Conservation (phyloP, 2,888 invertebrate genomes). For the Andricus quercusramuli region DNA sequence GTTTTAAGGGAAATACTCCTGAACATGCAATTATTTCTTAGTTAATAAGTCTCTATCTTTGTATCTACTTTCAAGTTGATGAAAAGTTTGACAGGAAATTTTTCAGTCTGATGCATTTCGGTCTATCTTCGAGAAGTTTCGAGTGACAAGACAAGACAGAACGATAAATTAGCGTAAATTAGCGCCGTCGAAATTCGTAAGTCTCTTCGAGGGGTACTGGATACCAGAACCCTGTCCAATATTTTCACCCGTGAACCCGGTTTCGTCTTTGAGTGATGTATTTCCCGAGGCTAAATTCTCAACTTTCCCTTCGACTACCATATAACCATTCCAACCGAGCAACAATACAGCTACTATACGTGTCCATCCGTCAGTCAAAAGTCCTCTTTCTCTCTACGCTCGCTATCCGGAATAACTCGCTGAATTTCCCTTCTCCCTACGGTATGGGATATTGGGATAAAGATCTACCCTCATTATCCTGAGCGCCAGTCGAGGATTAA, state of each 20-base stretch:
- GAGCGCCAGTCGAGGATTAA: slow-evolving; percentile 14
- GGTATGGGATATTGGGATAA: slow-evolving; percentile 24
- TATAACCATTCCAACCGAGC: not conserved
- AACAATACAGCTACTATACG: not conserved
- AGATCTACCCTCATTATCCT: slow-evolving; percentile 35
- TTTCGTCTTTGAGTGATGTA: slow-evolving; percentile 27
- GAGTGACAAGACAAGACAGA: slow-evolving; percentile 2
- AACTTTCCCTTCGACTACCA: slow-evolving; percentile 31
- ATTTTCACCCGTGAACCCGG: slow-evolving; percentile 7
- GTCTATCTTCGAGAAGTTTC: not conserved
- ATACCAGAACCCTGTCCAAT: slow-evolving; percentile 25
- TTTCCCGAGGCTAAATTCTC: slow-evolving; percentile 29
- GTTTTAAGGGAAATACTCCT: too few relatives aligned
- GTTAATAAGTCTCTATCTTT: not conserved
- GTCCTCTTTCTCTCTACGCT: not conserved
- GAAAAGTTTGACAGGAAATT: not conserved
- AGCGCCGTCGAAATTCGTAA: slow-evolving; percentile 9
- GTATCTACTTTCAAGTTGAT: not conserved
- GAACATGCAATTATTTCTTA: not conserved
- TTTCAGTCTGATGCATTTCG: not conserved
- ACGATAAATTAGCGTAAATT: slow-evolving; percentile 40
- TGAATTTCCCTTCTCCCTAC: slow-evolving; percentile 18
- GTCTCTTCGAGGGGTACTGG: slow-evolving; percentile 19
- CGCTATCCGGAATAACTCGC: slow-evolving; percentile 6
- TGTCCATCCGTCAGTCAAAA: slow-evolving; percentile 30